Evolutionary conservation across 2,888 invertebrate genomes (phyloP).

Genomic region (Drosophila falleni): DNA sequence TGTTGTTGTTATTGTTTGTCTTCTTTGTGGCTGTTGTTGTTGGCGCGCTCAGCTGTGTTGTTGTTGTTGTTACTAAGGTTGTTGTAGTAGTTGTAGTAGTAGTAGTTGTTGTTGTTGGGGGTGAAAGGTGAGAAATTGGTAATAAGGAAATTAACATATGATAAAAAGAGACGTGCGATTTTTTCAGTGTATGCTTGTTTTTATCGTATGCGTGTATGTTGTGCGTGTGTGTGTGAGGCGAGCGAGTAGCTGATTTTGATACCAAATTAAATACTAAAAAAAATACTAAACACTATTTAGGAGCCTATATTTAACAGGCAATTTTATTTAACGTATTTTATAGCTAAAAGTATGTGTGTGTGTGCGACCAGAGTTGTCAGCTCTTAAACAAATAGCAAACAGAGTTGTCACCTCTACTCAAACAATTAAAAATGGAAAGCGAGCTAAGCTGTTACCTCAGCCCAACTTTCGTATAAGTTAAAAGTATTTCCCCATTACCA

Average conservation of each 20-base stretch:
- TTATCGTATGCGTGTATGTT: background rate
- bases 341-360: slow-evolving; percentile 2
- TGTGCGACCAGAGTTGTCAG: slow-evolving; percentile 17
- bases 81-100: slow-evolving; percentile 55
- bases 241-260: slow-evolving; percentile 19
- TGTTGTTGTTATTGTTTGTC: slow-evolving; percentile 13
- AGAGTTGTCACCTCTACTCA: background rate
- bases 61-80: slow-evolving; percentile 52
- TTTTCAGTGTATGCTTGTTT: slow-evolving; percentile 9
- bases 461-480: too few relatives aligned
- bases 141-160: slow-evolving; percentile 69
- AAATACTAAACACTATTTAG: slow-evolving; percentile 2
- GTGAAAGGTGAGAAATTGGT: slow-evolving; percentile 63
- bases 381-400: background rate
- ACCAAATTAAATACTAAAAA: slow-evolving; percentile 21
- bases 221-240: slow-evolving; percentile 3
- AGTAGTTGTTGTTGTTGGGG: slow-evolving; percentile 39
- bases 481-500: background rate
- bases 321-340: background rate
- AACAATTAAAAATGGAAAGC: background rate
- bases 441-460: background rate
- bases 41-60: slow-evolving; percentile 64
- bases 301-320: background rate
- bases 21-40: slow-evolving; percentile 28
- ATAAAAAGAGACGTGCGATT: slow-evolving; percentile 44